Conservation (phyloP, 2,888 invertebrate genomes). For the Ditylenchus weischeri region DNA sequence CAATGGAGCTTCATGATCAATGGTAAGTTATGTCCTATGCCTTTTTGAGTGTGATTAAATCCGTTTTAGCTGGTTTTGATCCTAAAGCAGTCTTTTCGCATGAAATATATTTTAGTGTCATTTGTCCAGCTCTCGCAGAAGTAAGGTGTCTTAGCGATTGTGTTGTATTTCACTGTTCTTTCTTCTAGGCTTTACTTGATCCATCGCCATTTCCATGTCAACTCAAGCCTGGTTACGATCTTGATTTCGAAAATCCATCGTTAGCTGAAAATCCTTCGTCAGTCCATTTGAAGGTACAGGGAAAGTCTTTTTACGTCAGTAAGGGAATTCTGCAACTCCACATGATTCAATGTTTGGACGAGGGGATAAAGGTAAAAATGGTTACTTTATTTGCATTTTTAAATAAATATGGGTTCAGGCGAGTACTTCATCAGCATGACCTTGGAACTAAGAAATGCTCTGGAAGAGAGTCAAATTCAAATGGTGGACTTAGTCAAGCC, state of each 20-base stretch:
- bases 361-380: background rate
- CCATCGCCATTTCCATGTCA: background rate
- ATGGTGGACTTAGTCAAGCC: conserved; percentile 37
- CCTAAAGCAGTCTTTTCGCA: conserved; percentile 38
- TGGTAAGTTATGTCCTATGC: background rate
- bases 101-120: conserved; percentile 34
- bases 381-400: background rate
- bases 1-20: conserved; percentile 38
- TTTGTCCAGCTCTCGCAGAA: conserved; percentile 39
- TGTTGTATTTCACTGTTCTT: background rate
- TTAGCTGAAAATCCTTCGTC: conserved; percentile 1
- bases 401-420: conserved; percentile 23
- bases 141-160: conserved; percentile 13
- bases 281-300: conserved; percentile 31
- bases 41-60: too few species aligned
- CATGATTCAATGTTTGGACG: conserved; percentile 32
- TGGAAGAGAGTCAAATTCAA: conserved; percentile 27
- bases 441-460: conserved; percentile 33
- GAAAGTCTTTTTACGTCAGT: conserved; percentile 41
- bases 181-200: background rate
- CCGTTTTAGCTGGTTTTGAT: conserved; percentile 32
- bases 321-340: conserved; percentile 37
- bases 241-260: background rate
- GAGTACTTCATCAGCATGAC: conserved; percentile 37
- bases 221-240: background rate